Conservation (phyloP, 2,113 vertebrate species). For the Tichodroma muraria region DNA sequence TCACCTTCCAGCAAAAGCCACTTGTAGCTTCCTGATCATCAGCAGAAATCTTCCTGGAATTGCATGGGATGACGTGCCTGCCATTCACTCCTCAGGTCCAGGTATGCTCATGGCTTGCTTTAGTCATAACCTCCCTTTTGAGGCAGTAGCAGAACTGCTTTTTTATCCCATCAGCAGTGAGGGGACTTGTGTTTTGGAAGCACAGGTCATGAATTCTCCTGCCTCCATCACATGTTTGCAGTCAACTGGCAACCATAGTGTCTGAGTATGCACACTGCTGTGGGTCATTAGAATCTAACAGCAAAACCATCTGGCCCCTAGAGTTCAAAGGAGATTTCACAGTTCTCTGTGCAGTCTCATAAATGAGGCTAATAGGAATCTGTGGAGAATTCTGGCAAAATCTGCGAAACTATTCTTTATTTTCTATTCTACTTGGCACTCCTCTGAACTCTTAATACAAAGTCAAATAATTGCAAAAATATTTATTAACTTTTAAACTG, state of each 20-base stretch:
- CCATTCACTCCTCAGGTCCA: not conserved
- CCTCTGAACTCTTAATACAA: conserved; percentile 36
- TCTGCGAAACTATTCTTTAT: conserved; percentile 52
- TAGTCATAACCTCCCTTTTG: not conserved
- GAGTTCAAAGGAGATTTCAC: conserved; percentile 63
- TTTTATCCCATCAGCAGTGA: not conserved
- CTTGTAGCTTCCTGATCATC: not conserved
- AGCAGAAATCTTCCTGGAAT: not conserved
- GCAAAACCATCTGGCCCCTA: conserved; percentile 64
- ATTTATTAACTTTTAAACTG: conserved; percentile 58
- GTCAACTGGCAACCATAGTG: conserved; percentile 17
- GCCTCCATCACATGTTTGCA: not conserved
- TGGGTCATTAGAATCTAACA: conserved; percentile 56
- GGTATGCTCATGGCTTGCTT: not conserved
- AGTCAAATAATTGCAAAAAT: conserved; percentile 44
- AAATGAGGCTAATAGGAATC: conserved; percentile 60
- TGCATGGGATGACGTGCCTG: rapidly evolving
- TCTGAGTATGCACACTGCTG: conserved; percentile 23
- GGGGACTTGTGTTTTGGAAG: not conserved
- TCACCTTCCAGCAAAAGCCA: not conserved
- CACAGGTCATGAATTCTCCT: conserved; percentile 7
- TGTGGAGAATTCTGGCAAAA: conserved; percentile 60
- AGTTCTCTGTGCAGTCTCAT: conserved; percentile 52
- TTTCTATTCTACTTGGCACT: conserved; percentile 42
- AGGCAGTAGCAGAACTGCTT: not conserved